Evolutionary conservation across 2,113 vertebrate species (phyloP).

Genomic region (Erythrocercus mccallii): DNA sequence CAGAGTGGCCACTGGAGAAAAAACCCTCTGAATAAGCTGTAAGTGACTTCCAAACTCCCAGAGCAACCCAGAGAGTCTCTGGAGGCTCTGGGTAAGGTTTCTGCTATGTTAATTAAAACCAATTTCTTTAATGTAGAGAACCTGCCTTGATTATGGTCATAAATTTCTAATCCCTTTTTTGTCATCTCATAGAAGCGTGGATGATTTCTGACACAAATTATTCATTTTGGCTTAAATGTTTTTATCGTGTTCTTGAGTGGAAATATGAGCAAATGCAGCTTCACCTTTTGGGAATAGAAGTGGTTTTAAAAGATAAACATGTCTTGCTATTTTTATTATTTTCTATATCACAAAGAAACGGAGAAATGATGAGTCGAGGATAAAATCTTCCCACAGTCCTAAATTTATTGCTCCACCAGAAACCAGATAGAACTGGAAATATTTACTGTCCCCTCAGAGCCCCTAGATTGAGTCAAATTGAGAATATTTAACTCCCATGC

Average conservation of each 20-base stretch:
- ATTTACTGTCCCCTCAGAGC: background rate
- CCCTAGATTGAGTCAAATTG: background rate
- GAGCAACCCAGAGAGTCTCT: background rate
- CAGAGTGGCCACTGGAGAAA: background rate
- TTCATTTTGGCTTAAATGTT: slow-evolving; percentile 5
- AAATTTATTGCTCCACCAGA: background rate
- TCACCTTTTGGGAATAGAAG: background rate
- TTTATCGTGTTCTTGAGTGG: background rate
- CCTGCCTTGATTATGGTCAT: background rate
- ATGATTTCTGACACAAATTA: background rate
- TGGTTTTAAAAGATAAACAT: slow-evolving; percentile 4
- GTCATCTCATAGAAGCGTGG: background rate
- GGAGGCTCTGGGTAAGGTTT: background rate
- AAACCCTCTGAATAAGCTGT: background rate
- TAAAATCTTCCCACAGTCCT: background rate
- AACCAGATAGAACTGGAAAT: background rate
- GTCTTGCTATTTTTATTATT: background rate
- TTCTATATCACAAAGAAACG: background rate
- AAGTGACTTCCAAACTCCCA: background rate
- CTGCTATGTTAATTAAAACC: background rate
- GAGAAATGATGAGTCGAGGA: background rate
- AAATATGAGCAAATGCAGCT: background rate
- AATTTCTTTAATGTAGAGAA: background rate
- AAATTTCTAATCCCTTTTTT: background rate
- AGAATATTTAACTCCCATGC: background rate